Base-by-base conservation (phyloP, 2,113 vertebrate species). In the Proterorhinus semilunaris region DNA sequence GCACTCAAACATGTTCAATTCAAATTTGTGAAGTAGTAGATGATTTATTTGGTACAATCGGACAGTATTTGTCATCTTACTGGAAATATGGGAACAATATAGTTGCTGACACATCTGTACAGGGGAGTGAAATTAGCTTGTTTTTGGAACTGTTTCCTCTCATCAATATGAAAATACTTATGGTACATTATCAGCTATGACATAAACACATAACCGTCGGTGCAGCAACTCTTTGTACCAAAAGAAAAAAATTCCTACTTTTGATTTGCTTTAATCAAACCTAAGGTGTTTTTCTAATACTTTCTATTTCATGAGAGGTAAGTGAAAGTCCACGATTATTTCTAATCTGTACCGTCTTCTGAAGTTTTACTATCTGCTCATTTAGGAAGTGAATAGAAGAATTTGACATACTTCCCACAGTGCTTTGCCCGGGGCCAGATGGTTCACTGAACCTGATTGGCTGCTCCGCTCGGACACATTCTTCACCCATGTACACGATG, bases 341-440 rank as follows among this genome's bases (percentile, higher is more conserved):
- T 57, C 67, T 65, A 17, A 8, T 61, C 57, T 13, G 61, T 76
- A 48, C 83, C 74, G 62, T 76, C 43, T 72, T 63, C 15, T 69
- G 81, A 13, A 77, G 64, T 62, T 85, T 76, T 44, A 65, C 65
- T 75, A 75, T 87, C 70, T 75, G 59, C 61, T 64, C 46, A 54
- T 81, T 82, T 72, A 66, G 65, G 62, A 55, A 52, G 65, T 65
- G 66, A 50, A 72, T 51, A 44, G 70, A 78, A 74, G 83, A 88
- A 89, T 88, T 85, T 91, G 89, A 90, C 90, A 91, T 80, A 90
- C 84, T 91, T 91, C 90, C 87, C 90, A 91, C 88, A 90, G 87
- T 82, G 89, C 86, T 88, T 88, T 88, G 57, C 71, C 80, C 68
- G 59, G 66, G 67, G 65, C 78, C 75, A 83, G 76, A 86, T 84